These are phyloP conservation scores for Adrianichthys oophorus DNA, from an alignment of 2,797 vertebrate genomes.

Conservation along the genomic window DNA sequence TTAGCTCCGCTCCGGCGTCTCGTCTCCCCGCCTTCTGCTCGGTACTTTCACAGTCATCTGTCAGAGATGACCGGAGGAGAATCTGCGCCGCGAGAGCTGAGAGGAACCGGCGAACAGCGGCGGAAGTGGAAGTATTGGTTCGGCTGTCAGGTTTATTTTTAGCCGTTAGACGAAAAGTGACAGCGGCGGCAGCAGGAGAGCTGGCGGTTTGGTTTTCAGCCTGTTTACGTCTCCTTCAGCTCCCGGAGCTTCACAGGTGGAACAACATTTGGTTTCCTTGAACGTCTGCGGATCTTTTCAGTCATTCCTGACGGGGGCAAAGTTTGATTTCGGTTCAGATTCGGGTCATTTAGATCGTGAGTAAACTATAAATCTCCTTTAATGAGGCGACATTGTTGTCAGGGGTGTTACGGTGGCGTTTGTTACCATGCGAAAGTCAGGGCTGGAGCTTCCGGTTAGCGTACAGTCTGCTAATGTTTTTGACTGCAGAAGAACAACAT, in stretches of 20 bases:
- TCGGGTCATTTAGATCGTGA: background rate
- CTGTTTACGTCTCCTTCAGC: background rate
- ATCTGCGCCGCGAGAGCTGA: background rate
- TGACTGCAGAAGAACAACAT: background rate
- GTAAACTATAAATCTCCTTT: no score
- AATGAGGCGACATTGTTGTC: no score
- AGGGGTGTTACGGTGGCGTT: no score
- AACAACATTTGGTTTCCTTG: background rate
- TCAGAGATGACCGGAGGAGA: background rate
- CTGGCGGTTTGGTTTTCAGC: conserved; percentile 6
- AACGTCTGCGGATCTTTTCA: background rate
- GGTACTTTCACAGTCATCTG: conserved; percentile 6
- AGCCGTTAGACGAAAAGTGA: conserved; percentile 45
- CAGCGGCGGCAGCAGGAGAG: conserved; percentile 38
- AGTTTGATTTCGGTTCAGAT: background rate
- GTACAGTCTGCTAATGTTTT: no score
- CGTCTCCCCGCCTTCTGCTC: conserved; percentile 2
- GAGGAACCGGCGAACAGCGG: no score
- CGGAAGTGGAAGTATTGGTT: background rate
- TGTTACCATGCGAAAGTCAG: no score
- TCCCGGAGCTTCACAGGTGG: background rate
- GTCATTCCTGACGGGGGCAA: conserved; percentile 5
- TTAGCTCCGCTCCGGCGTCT: background rate
- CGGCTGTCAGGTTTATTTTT: conserved; percentile 55
- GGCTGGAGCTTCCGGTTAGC: no score